Conservation (phyloP, 2,113 vertebrate species). For the Myiozetetes cayanensis region DNA sequence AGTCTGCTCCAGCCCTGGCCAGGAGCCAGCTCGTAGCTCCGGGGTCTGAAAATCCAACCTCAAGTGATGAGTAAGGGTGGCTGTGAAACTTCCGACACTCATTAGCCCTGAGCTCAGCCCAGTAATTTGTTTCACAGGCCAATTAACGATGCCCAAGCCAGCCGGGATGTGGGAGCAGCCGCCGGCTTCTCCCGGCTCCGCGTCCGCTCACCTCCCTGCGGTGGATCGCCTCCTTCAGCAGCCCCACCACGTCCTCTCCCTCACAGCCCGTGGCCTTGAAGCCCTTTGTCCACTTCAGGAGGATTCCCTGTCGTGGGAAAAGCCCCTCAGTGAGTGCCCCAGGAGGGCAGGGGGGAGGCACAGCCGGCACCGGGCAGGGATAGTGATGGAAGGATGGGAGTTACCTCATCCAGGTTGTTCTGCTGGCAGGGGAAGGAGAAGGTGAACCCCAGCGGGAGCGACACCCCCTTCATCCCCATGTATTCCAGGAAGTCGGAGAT, state of each 20-base stretch:
- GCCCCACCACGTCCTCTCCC: constrained; percentile 86
- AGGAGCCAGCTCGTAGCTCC: background rate
- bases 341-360: background rate
- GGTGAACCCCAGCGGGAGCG: constrained; percentile 91
- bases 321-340: background rate
- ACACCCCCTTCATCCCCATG: constrained; percentile 91
- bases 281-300: constrained; percentile 96
- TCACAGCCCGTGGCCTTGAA: constrained; percentile 92
- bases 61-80: background rate
- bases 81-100: background rate
- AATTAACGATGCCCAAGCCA: background rate
- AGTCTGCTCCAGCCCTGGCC: background rate
- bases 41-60: constrained; percentile 1
- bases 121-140: constrained; percentile 21
- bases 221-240: constrained; percentile 92
- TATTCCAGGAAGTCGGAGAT: constrained; percentile 93
- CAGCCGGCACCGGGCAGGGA: accelerated
- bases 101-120: background rate
- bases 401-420: constrained; percentile 89
- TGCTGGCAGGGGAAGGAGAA: constrained; percentile 97
- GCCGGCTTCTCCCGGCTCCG: accelerated
- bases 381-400: background rate
- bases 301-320: constrained; percentile 79
- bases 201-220: constrained; percentile 77
- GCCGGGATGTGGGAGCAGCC: background rate